A percentile compares a stretch with the other conserved stretches of the same genome.
Evolutionary conservation across 2,888 invertebrate genomes (phyloP).

Genomic region (Tenodera sinensis): DNA sequence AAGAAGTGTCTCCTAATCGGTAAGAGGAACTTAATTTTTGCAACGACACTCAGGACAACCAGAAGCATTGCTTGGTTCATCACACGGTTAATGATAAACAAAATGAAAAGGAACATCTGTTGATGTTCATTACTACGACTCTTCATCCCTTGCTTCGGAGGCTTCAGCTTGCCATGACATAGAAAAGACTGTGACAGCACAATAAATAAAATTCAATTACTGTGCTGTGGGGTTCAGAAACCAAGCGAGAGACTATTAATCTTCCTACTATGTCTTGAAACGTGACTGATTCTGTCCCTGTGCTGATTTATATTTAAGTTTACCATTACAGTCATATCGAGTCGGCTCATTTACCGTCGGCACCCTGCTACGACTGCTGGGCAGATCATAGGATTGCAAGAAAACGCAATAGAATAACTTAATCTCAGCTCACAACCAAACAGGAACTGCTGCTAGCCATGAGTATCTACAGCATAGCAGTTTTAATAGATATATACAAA

Average conservation of each 20-base stretch:
- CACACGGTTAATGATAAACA: neutral
- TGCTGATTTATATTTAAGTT: neutral
- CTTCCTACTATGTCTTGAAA: neutral
- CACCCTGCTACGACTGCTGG: neutral
- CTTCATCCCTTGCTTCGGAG: neutral
- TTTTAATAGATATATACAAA: too few species aligned
- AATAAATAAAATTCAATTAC: neutral
- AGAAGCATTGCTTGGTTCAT: neutral
- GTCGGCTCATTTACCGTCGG: neutral
- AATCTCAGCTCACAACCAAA: too few species aligned
- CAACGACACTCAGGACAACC: neutral
- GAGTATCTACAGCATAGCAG: too few species aligned
- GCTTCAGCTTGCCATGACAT: neutral
- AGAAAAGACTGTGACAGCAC: neutral
- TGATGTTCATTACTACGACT: neutral
- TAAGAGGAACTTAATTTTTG: too few species aligned
- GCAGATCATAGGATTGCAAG: neutral
- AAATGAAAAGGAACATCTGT: neutral
- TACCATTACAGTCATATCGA: neutral
- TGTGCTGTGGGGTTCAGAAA: neutral
- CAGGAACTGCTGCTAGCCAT: too few species aligned
- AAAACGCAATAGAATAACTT: neutral
- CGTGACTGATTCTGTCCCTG: neutral
- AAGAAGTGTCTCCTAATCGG: too few species aligned
- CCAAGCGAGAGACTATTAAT: neutral